These are phyloP conservation scores for Diplogasteroides magnus DNA, from an alignment of 1,140 invertebrate species.

Conservation along the genomic window DNA sequence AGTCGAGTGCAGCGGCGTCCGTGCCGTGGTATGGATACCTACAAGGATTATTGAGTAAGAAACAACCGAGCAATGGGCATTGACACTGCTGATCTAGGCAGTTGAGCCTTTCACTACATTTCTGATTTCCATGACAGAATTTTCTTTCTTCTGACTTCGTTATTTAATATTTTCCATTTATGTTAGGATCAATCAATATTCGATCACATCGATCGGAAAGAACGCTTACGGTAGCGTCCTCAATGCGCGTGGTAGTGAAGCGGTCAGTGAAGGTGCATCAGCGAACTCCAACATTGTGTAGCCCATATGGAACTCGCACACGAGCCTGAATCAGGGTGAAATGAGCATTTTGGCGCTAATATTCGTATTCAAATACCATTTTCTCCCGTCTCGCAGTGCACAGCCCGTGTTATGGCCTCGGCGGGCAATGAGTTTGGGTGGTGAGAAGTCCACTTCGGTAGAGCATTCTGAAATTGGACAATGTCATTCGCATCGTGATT, in stretches of 20 bases:
- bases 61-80: no score
- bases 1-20: no score
- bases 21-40: no score
- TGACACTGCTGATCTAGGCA: no score
- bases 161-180: no score
- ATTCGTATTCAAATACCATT: not conserved
- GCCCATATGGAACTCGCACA: not conserved
- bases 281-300: not conserved
- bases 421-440: not conserved
- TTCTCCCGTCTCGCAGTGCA: not conserved
- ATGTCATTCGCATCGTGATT: no score
- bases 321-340: not conserved
- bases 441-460: not conserved
- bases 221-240: not conserved
- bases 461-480: not conserved
- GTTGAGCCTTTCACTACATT: no score
- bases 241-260: not conserved
- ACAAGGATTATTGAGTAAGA: no score
- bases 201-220: no score
- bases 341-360: not conserved
- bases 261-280: not conserved
- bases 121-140: no score
- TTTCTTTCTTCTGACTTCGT: no score
- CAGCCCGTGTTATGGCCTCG: not conserved
- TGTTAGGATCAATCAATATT: no score